Conservation (phyloP, 2,888 invertebrate species). For the Acanthococcus lagerstroemiae region DNA sequence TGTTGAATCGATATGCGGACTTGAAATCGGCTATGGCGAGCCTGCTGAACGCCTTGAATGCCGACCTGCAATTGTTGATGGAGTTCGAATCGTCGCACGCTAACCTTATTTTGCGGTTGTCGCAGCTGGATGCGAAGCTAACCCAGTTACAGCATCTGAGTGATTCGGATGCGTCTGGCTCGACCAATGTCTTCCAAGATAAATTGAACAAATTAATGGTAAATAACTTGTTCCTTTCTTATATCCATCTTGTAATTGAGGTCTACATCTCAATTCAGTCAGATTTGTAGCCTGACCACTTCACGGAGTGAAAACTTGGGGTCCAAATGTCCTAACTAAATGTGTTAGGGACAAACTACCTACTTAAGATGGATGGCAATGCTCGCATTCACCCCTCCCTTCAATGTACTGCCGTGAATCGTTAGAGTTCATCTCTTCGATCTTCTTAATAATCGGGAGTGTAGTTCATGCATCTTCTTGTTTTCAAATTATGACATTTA, state of each 20-base stretch:
- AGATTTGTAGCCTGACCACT: neutral
- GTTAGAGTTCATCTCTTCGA: too few relatives aligned
- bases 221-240: neutral
- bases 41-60: slow-evolving; percentile 44
- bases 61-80: slow-evolving; percentile 51
- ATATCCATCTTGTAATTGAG: neutral
- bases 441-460: too few relatives aligned
- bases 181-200: neutral
- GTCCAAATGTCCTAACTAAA: too few relatives aligned
- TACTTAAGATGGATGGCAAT: too few relatives aligned
- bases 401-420: too few relatives aligned
- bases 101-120: slow-evolving; percentile 57
- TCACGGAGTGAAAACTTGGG: too few relatives aligned
- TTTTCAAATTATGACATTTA: too few relatives aligned
- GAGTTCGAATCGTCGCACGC: slow-evolving; percentile 64
- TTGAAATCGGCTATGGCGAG: slow-evolving; percentile 6
- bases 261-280: neutral
- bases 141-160: slow-evolving; percentile 56
- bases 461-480: too few relatives aligned
- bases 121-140: slow-evolving; percentile 60
- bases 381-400: too few relatives aligned
- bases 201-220: slow-evolving; percentile 32
- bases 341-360: too few relatives aligned
- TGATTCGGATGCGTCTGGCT: slow-evolving; percentile 14
- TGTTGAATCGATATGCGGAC: slow-evolving; percentile 12